Conservation (phyloP, 1,140 invertebrate genomes). For the Stratiolaelaps scimitus region DNA sequence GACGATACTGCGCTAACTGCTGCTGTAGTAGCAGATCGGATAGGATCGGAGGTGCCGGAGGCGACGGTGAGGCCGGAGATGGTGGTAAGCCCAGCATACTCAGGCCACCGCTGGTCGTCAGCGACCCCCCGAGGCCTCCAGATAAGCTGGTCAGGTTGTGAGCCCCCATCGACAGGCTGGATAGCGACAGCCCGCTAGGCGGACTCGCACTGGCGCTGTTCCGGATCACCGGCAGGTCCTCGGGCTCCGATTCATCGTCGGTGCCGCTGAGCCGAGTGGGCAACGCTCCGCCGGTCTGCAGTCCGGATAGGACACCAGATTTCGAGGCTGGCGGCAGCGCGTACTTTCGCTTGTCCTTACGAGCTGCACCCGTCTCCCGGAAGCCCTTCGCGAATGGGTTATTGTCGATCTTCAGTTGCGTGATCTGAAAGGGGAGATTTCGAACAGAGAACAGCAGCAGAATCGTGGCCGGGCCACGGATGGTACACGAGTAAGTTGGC, state of each 20-base stretch:
- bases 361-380: conserved; percentile 83
- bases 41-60: background rate
- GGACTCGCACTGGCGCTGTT: too few relatives aligned
- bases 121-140: too few relatives aligned
- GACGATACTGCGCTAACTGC: conserved; percentile 21
- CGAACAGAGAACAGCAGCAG: background rate
- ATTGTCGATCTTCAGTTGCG: conserved; percentile 96
- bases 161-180: too few relatives aligned
- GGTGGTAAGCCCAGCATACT: background rate
- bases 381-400: conserved; percentile 99
- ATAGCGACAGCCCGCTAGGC: too few relatives aligned
- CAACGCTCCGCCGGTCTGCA: background rate
- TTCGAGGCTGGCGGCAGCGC: conserved; percentile 15
- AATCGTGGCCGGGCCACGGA: background rate
- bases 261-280: conserved; percentile 18
- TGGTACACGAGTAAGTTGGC: too few relatives aligned
- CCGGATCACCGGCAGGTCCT: background rate
- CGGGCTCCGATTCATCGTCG: conserved; percentile 18
- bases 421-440: conserved; percentile 52
- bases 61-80: conserved; percentile 7
- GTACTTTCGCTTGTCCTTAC: conserved; percentile 58
- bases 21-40: conserved; percentile 11
- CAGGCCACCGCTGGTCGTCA: too few relatives aligned
- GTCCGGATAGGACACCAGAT: conserved; percentile 1
- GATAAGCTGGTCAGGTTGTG: too few relatives aligned